Evolutionary conservation across 2,113 vertebrate genomes (phyloP), one percentile per base, ranked within the genome.

Genomic region (Noturus placidus): DNA sequence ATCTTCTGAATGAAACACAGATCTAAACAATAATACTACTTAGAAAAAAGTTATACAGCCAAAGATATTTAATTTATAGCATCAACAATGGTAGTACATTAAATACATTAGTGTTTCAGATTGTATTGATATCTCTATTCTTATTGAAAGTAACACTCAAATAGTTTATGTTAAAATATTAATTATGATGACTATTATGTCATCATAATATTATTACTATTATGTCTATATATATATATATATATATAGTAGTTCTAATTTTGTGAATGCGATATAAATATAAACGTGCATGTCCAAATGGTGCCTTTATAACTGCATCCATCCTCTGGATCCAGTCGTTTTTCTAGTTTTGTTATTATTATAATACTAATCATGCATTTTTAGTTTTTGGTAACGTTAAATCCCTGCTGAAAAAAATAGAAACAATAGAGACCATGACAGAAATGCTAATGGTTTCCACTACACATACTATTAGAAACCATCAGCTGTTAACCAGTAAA

Each of bases 1-100:
- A 70, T 52, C 42, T 79, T 57, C 82, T 52, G 46, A 84, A 84
- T 84, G 46, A 84, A 84, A 70, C 50, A 84, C 54, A 46, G 42
- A 19, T n/a, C 17, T 70, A 70, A 69, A 70, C 82, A 84, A 22
- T 69, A 33, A 25, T 52, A 67, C 63, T 20, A 67, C 61, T 52
- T 50, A 9, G 27, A 52, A 70, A 84, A 54, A 83, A 5, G 5
- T 20, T 52, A 38, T 27, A 17, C 42, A 69, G 27, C n/a, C 17
- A 56, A 57, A 57, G 38, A 13, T 10, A 46, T 46, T 25, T 46
- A 9, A 46, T 76, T 76, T 25, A 30, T 30, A 78, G 76, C 27
- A 78, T 30, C 76, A 52, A 30, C 27, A 30, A 27, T 15, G 17
- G 15, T n/a, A 11, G 8, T 42, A 4, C 35, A 74, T 77, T 50